phyloP scores from a whole-genome alignment of 2,888 invertebrate species.

The Thymelicus lineola region DNA sequence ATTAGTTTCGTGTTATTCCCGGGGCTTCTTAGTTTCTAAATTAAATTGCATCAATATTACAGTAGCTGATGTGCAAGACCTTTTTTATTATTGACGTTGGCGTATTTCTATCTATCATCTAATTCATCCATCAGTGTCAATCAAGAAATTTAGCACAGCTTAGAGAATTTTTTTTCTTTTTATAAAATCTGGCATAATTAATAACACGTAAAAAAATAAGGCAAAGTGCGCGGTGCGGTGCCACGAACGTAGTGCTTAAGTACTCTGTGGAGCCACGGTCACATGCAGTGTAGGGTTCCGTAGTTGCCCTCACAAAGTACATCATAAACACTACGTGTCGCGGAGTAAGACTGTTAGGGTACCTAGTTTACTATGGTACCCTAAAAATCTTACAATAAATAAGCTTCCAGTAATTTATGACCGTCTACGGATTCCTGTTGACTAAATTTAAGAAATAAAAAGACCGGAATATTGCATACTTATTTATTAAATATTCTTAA shows the following conservation, averaged over 20 bases:
- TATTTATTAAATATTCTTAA: conserved; percentile 79
- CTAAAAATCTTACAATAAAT: no score
- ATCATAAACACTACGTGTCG: no score
- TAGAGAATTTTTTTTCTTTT: neutral
- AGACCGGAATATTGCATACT: conserved; percentile 51
- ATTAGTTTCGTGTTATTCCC: no score
- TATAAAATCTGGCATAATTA: neutral
- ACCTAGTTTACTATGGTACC: no score
- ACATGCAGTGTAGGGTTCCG: no score
- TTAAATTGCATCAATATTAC: neutral
- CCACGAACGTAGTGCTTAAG: no score
- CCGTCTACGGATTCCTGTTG: neutral
- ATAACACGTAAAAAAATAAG: no score
- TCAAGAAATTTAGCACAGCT: neutral
- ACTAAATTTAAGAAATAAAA: conserved; percentile 6
- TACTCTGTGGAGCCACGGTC: no score
- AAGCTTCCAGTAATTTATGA: neutral
- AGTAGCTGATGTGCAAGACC: neutral
- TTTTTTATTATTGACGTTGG: neutral
- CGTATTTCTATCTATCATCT: neutral
- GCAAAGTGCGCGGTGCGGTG: no score
- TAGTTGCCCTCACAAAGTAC: no score
- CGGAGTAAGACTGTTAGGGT: no score
- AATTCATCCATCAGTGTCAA: neutral
- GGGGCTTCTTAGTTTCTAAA: no score